Evolutionary conservation across 1,140 invertebrate species (phyloP).

Genomic region (Atta colombica): DNA sequence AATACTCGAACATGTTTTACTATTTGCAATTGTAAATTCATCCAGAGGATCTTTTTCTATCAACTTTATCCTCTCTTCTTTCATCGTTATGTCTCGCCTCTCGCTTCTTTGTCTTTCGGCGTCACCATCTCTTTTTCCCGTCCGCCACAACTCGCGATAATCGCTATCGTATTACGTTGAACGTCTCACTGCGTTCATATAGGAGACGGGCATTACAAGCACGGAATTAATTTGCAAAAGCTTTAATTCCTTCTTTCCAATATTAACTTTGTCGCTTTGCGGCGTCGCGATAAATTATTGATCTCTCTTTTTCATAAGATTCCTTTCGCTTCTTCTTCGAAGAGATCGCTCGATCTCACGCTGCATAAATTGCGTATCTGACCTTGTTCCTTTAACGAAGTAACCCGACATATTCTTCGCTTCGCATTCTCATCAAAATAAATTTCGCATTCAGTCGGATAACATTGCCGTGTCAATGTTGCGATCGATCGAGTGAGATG

Average conservation of each 20-base stretch:
- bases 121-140: not conserved
- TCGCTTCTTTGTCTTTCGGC: slow-evolving; percentile 1
- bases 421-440: slow-evolving; percentile 2
- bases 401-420: not conserved
- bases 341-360: slow-evolving; percentile 25
- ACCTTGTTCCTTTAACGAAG: slow-evolving; percentile 61
- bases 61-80: not conserved
- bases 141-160: slow-evolving; percentile 51
- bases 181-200: slow-evolving; percentile 21
- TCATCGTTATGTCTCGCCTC: not conserved
- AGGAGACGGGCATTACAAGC: slow-evolving; percentile 38
- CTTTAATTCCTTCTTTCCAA: too few relatives aligned
- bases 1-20: slow-evolving; percentile 32
- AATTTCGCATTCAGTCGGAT: slow-evolving; percentile 26
- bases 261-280: slow-evolving; percentile 33
- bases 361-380: slow-evolving; percentile 57
- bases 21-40: slow-evolving; percentile 68
- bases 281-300: not conserved
- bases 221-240: slow-evolving; percentile 12
- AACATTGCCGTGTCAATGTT: slow-evolving; percentile 11
- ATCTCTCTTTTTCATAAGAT: slow-evolving; percentile 17
- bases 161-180: slow-evolving; percentile 65
- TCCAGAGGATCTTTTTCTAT: slow-evolving; percentile 24
- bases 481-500: slow-evolving; percentile 30
- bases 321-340: not conserved